A percentile compares a stretch with the other conserved stretches of the same genome.
These are phyloP conservation scores for Pygoscelis adeliae DNA, from an alignment of 2,113 vertebrate genomes.

Conservation along the genomic window DNA sequence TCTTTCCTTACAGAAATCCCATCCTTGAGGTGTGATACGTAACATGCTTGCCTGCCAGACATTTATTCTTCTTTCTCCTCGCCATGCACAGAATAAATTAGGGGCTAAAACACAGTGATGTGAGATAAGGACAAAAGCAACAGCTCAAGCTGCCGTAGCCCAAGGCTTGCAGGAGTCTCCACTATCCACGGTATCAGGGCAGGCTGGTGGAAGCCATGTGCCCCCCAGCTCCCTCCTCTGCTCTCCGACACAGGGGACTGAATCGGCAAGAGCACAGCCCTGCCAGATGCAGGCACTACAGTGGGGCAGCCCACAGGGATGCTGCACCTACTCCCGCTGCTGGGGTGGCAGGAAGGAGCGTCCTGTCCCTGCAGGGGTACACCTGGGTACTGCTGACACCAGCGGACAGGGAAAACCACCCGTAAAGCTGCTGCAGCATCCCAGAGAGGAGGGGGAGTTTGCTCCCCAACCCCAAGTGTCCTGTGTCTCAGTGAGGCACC, in stretches of 20 bases:
- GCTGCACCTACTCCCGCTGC: neutral
- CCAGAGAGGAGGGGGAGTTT: neutral
- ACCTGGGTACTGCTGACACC: fast-evolving
- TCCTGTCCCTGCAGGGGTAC: neutral
- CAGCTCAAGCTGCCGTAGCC: neutral
- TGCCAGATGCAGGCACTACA: fast-evolving
- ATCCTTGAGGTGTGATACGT: neutral
- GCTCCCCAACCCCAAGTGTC: neutral
- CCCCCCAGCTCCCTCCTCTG: neutral
- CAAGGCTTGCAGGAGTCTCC: neutral
- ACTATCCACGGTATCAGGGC: fast-evolving
- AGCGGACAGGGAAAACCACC: neutral
- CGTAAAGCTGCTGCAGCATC: neutral
- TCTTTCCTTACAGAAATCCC: neutral
- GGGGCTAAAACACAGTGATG: neutral
- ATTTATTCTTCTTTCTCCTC: neutral
- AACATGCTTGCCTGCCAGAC: neutral
- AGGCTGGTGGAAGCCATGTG: neutral
- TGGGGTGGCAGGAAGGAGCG: neutral
- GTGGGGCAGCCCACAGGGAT: neutral
- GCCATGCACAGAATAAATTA: neutral
- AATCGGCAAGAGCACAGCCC: neutral
- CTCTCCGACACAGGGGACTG: neutral
- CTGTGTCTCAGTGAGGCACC: neutral
- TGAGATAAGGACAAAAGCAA: neutral